These are phyloP conservation scores for Sinopyrophorus schimmeli DNA, from an alignment of 2,888 invertebrate species.

Conservation along the genomic window DNA sequence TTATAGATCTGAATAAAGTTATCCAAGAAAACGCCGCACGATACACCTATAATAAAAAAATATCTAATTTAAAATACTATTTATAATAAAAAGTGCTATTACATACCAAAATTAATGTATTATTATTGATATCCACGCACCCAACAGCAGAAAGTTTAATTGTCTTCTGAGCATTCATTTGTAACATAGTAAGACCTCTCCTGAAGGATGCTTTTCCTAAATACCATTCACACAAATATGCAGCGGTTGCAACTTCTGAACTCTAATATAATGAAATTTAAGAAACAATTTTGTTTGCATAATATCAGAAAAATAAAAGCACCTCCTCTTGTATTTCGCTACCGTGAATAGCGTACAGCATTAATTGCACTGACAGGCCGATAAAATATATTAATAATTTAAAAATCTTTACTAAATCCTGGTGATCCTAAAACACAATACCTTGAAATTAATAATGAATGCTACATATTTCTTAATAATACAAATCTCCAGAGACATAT, in stretches of 20 bases:
- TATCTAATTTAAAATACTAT: neutral
- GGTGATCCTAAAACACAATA: slow-evolving; percentile 4
- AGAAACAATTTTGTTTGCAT: too few relatives aligned
- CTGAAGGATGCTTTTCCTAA: slow-evolving; percentile 19
- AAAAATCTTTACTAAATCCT: slow-evolving; percentile 1
- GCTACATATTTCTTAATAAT: too few relatives aligned
- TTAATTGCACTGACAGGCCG: slow-evolving; percentile 1
- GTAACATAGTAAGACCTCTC: slow-evolving; percentile 18
- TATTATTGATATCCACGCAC: slow-evolving; percentile 22
- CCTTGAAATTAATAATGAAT: neutral
- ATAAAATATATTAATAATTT: neutral
- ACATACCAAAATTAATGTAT: slow-evolving; percentile 24
- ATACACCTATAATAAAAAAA: slow-evolving; percentile 11
- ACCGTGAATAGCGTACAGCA: too few relatives aligned
- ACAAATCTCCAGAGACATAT: too few relatives aligned
- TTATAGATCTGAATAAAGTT: slow-evolving; percentile 7
- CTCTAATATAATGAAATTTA: too few relatives aligned
- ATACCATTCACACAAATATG: slow-evolving; percentile 28
- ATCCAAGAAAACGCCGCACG: slow-evolving; percentile 11
- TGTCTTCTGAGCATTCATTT: slow-evolving; percentile 22
- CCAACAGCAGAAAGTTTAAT: slow-evolving; percentile 23
- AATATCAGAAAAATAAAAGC: too few relatives aligned
- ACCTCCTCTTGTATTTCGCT: too few relatives aligned
- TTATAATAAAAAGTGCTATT: neutral
- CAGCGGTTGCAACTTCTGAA: too few relatives aligned